A percentile compares a stretch with the other conserved stretches of the same genome.
These are phyloP conservation scores for Lepilemur septentrionalis DNA, from an alignment of 2,797 vertebrate genomes.

Conservation along the genomic window DNA sequence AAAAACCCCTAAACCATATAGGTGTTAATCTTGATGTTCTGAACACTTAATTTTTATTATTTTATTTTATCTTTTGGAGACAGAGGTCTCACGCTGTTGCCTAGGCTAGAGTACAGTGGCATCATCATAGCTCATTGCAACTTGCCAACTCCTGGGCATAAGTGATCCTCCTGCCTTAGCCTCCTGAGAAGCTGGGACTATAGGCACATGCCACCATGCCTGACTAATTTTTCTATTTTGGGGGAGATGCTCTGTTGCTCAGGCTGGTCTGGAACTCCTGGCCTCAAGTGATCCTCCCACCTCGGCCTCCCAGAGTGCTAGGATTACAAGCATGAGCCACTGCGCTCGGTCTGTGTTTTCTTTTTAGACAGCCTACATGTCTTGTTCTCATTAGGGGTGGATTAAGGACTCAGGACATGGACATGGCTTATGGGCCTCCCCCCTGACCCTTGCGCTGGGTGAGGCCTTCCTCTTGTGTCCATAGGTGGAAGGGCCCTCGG, in stretches of 20 bases:
- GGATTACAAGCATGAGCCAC: background rate
- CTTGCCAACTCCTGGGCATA: background rate
- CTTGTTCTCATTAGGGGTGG: background rate
- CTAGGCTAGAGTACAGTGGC: background rate
- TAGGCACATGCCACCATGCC: background rate
- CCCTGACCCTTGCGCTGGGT: background rate
- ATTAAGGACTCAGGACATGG: background rate
- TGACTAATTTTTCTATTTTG: background rate
- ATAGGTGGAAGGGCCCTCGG: slow-evolving; percentile 89
- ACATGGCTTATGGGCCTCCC: background rate
- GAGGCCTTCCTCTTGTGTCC: background rate
- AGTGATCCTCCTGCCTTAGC: background rate
- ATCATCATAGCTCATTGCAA: background rate
- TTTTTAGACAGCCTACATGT: background rate
- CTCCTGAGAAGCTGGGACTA: background rate
- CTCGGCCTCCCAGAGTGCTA: background rate
- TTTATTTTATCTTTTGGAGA: background rate
- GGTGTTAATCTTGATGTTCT: background rate
- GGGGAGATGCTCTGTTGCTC: background rate
- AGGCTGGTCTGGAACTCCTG: background rate
- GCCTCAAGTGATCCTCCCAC: background rate
- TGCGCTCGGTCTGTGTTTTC: background rate
- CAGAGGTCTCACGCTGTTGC: background rate
- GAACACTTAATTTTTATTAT: background rate
- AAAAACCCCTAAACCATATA: background rate